Evolutionary conservation across 2,888 invertebrate genomes (phyloP).

Genomic region (Tenthredo livida): DNA sequence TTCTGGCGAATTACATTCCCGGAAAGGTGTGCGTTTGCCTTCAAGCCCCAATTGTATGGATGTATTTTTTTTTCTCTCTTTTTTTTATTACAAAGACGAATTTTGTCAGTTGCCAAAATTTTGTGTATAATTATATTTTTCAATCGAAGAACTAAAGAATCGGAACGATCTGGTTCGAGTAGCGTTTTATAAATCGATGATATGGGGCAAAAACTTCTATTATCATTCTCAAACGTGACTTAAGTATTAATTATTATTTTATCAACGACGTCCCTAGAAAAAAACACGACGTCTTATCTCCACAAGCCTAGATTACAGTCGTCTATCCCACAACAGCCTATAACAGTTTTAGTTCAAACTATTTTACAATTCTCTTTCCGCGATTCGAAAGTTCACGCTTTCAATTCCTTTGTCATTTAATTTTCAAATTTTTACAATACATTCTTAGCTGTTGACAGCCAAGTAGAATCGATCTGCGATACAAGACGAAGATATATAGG

Average conservation of each 20-base stretch:
- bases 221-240: background rate
- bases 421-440: background rate
- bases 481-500: background rate
- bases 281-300: background rate
- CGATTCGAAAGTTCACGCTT: background rate
- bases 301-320: background rate
- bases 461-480: background rate
- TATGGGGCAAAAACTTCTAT: background rate
- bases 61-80: background rate
- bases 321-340: background rate
- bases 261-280: background rate
- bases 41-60: background rate
- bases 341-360: background rate
- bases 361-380: background rate
- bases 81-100: background rate
- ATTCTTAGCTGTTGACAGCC: background rate
- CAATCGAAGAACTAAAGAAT: background rate
- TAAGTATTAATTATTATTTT: constrained; percentile 13
- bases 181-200: background rate
- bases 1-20: background rate
- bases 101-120: background rate
- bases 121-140: background rate
- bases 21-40: background rate
- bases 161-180: background rate
- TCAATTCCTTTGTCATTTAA: background rate